Base-by-base conservation (phyloP, 2,888 invertebrate species). In the Agonum fuliginosum region DNA sequence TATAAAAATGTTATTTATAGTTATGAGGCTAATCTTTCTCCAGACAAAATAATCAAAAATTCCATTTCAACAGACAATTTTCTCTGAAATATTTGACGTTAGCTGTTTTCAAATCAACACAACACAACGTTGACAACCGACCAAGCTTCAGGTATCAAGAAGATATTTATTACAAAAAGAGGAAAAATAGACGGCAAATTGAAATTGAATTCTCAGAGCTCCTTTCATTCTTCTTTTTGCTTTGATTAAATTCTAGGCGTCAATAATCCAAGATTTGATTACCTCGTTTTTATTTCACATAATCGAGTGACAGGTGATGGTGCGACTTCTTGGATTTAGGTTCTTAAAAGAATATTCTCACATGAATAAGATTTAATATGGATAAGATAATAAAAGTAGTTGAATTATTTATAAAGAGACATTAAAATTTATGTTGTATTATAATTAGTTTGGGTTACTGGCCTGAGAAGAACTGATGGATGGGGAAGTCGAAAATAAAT, bases 351-450 rank as follows among this genome's bases (percentile, higher is more conserved):
- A 24, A 54, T 54, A 54, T n/a, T n/a, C n/a, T n/a, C n/a, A n/a
- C n/a, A n/a, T n/a, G n/a, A n/a, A n/a, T n/a, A n/a, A n/a, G n/a
- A n/a, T n/a, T n/a, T n/a, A 54, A 54, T 54, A 54, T 54, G 24
- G 48, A 20, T 48, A 20, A n/a, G n/a, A n/a, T n/a, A n/a, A n/a
- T n/a, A n/a, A n/a, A n/a, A n/a, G n/a, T 48, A 24, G 54, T 54
- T 51, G 54, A 54, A 54, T 54, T 22, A 54, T 54, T 22, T 54
- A 54, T 54, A 54, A 24, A 54, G 10, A 22, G 24, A 54, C 24
- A 54, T 54, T 24, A 54, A 54, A 54, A 54, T 54, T 22, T 54
- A 54, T 54, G 51, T 51, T 51, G 54, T 54, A 54, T n/a, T n/a
- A n/a, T 54, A 54, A 54, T 54, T 54, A 24, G 22, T 54, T 54